These are phyloP conservation scores for Patiria miniata DNA, from an alignment of 35 echinoderm and acorn worm genomes.

Conservation along the genomic window DNA sequence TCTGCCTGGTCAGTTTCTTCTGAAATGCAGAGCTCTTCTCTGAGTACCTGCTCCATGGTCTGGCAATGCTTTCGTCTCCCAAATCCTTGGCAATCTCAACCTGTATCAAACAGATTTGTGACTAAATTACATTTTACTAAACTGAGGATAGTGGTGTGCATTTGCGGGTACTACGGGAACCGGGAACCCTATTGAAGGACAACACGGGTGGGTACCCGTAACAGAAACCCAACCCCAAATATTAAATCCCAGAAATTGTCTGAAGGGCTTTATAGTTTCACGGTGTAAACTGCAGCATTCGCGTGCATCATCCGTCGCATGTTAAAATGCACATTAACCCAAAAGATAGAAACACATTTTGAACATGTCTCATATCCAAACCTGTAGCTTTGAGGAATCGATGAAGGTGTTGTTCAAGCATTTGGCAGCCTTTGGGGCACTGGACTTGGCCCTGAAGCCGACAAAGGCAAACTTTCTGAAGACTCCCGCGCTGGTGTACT, in stretches of 20 bases:
- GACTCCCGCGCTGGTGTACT: slow-evolving; percentile 80
- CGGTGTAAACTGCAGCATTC: no score
- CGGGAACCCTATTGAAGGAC: no score
- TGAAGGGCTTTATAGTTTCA: no score
- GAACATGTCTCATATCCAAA: no score
- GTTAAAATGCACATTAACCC: no score
- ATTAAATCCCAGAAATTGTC: no score
- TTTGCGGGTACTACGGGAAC: no score
- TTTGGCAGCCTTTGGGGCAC: slow-evolving; percentile 62
- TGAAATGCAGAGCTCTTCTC: slow-evolving; percentile 81
- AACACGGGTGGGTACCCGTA: no score
- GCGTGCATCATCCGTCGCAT: no score
- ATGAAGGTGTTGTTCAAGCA: slow-evolving; percentile 86
- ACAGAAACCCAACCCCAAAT: no score
- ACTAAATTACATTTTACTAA: no score
- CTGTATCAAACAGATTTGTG: slow-evolving; percentile 30
- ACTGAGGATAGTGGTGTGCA: no score
- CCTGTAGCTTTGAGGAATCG: slow-evolving; percentile 90
- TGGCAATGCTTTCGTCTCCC: slow-evolving; percentile 55
- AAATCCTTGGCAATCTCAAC: slow-evolving; percentile 86
- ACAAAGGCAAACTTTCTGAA: slow-evolving; percentile 92
- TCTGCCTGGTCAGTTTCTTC: slow-evolving; percentile 45
- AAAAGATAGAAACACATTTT: not conserved
- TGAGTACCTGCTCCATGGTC: slow-evolving; percentile 98
- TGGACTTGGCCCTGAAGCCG: slow-evolving; percentile 66